phyloP scores from a whole-genome alignment of 2,888 invertebrate species.

The Cheilosia pagana region DNA sequence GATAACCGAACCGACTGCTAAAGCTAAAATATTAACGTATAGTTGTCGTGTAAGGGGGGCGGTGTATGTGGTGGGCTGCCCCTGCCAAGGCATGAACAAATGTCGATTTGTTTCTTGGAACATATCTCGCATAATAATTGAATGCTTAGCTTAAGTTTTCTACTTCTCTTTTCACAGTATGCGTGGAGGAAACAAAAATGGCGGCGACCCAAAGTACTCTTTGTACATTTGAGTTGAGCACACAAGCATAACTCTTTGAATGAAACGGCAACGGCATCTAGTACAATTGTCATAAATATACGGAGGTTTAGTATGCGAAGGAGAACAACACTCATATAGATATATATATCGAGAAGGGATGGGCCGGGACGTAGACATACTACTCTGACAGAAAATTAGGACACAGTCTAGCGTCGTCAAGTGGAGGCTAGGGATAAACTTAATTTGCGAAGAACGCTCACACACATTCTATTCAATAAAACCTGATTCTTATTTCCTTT shows the following conservation, averaged over 20 bases:
- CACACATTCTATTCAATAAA: constrained; percentile 7
- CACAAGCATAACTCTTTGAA: constrained; percentile 33
- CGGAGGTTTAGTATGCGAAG: constrained; percentile 25
- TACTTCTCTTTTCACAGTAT: not conserved
- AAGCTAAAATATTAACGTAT: constrained; percentile 52
- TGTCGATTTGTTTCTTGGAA: constrained; percentile 26
- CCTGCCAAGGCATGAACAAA: constrained; percentile 6
- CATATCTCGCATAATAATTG: constrained; percentile 62
- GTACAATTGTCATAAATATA: not conserved
- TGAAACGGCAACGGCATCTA: constrained; percentile 15
- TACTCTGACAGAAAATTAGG: constrained; percentile 1
- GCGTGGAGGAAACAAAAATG: constrained; percentile 14
- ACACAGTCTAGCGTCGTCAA: constrained; percentile 11
- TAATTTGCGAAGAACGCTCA: constrained; percentile 21
- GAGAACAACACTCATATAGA: not conserved
- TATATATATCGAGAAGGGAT: not conserved
- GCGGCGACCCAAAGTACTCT: constrained; percentile 26
- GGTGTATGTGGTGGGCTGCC: not conserved
- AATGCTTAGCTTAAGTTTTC: constrained; percentile 47
- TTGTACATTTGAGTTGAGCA: constrained; percentile 15
- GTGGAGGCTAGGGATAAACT: constrained; percentile 28
- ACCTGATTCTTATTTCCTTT: not conserved
- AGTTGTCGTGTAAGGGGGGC: not conserved
- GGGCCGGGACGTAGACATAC: constrained; percentile 7
- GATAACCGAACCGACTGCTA: constrained; percentile 31